Conservation (phyloP, 1,140 invertebrate species). For the Cataglyphis hispanica region DNA sequence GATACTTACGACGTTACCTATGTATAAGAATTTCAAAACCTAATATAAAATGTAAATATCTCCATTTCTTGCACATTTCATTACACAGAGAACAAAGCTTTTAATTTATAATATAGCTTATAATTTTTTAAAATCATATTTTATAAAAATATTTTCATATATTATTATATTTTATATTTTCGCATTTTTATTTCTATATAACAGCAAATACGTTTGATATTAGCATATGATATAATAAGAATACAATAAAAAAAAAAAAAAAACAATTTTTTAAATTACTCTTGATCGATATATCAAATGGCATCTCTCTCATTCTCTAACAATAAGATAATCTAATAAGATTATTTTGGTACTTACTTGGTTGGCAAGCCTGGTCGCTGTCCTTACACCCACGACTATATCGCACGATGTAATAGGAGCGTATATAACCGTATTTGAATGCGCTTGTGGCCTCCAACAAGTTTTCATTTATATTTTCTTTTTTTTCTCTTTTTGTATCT, state of each 20-base stretch:
- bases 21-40: neutral
- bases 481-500: neutral
- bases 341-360: slow-evolving; percentile 31
- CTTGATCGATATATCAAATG: neutral
- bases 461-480: slow-evolving; percentile 17
- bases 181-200: neutral
- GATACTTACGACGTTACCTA: neutral
- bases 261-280: neutral
- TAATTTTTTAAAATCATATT: neutral
- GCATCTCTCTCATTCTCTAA: neutral
- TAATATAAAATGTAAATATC: neutral
- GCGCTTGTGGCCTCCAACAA: slow-evolving; percentile 2
- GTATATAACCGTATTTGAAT: slow-evolving; percentile 42
- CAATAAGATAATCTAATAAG: neutral
- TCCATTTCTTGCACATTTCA: neutral
- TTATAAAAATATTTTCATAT: too few species aligned
- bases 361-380: slow-evolving; percentile 48
- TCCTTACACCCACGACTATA: slow-evolving; percentile 63
- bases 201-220: neutral
- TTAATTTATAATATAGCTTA: too few species aligned
- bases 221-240: neutral
- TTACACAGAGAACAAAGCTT: neutral
- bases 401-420: slow-evolving; percentile 43
- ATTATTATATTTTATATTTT: neutral
- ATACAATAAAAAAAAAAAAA: neutral